Evolutionary conservation across 2,888 invertebrate genomes (phyloP), one percentile per base, ranked within the genome.

Genomic region (Acholoe squamosa): DNA sequence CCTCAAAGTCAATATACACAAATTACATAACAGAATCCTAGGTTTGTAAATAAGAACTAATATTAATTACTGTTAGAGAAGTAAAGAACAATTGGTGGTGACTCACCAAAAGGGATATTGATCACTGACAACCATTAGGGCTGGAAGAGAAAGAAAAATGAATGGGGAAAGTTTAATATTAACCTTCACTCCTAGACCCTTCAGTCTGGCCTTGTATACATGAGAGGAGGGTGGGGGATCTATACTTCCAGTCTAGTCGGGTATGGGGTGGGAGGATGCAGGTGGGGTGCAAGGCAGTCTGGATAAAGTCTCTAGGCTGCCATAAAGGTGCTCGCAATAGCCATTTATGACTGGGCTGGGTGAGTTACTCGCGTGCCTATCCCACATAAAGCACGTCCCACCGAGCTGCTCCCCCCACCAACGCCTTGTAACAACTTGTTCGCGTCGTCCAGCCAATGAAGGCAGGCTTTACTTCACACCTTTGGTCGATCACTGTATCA

Each of bases 351-450:
- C 61, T 61, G 61, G 19, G 61, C n/a, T 12, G 61, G 61, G 61
- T 61, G 61, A 61, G 61, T n/a, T n/a, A 19, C 61, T 54, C 56
- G 52, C 86, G 86, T 86, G 86, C 19, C n/a, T 10, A 16, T 10
- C 31, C 28, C 52, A 54, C 86, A 86, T 86, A 86, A 86, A 86
- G 25, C 86, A 86, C 19, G 10, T 12, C 10, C 54, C 86, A 3
- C 16, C n/a, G 34, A 51, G 56, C 54, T 22, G 31, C 86, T 25
- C 54, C 54, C 43, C n/a, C 19, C 34, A 3, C 14, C 43, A 43
- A 10, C 0, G n/a, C 52, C 84, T 84, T 84, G 84, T 84, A 84
- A 84, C 84, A 51, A 84, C 51, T 84, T 84, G 84, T 84, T 52
- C 84, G 43, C n/a, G 52, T 28, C 54, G 86, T 14, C 33, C 54